phyloP scores from a whole-genome alignment of 2,888 invertebrate genomes.

The Torymus texanus region DNA sequence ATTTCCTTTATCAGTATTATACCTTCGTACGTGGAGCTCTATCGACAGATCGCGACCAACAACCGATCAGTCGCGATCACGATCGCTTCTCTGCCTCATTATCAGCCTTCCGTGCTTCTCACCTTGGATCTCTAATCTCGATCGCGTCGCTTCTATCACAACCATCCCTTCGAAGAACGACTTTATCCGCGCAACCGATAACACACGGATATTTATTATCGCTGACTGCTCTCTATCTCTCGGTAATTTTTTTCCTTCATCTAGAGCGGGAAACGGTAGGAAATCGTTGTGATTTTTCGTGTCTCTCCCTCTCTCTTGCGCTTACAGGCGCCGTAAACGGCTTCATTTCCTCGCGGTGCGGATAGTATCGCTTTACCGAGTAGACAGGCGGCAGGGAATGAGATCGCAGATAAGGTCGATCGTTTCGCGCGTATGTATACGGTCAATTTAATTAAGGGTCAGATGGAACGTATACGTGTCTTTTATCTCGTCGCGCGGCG shows the following conservation, averaged over 20 bases:
- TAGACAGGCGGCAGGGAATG: neutral
- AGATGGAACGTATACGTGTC: neutral
- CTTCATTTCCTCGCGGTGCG: slow-evolving; percentile 38
- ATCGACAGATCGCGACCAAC: too few species aligned
- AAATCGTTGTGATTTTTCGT: slow-evolving; percentile 8
- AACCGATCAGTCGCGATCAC: slow-evolving; percentile 10
- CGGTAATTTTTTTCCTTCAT: neutral
- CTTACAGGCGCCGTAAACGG: slow-evolving; percentile 26
- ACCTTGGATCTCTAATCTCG: neutral
- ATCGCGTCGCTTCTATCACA: slow-evolving; percentile 2
- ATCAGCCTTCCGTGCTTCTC: neutral
- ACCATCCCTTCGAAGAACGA: slow-evolving; percentile 24
- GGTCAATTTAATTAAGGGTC: slow-evolving; percentile 27
- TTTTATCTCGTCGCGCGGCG: too few species aligned
- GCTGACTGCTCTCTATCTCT: slow-evolving; percentile 12
- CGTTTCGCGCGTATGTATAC: neutral
- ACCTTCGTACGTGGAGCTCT: too few species aligned
- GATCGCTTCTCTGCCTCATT: neutral
- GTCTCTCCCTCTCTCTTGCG: neutral
- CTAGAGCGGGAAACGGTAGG: neutral
- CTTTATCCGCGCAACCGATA: slow-evolving; percentile 39
- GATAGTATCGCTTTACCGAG: slow-evolving; percentile 1
- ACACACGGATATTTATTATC: slow-evolving; percentile 50
- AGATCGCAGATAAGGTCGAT: slow-evolving; percentile 16
- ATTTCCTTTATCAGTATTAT: too few species aligned